Base-by-base conservation (phyloP, 2,113 vertebrate genomes). In the Nicator chloris region DNA sequence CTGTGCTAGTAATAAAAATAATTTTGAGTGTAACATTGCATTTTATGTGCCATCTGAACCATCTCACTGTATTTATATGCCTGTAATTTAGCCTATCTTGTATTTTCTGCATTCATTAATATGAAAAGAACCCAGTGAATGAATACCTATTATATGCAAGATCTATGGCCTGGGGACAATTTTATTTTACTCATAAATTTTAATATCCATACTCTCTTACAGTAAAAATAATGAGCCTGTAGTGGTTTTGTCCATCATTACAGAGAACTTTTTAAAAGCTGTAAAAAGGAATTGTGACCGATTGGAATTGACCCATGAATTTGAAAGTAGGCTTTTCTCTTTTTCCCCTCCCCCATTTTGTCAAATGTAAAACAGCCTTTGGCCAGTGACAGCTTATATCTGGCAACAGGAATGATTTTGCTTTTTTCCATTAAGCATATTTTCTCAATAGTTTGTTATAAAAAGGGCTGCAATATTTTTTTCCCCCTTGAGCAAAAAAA, bases 121-220 rank as follows among this genome's bases (percentile, higher is more conserved):
- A 39, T 60, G 79, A 86, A 53, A 93, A 87, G 64, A 33, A 75
- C 28, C 14, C 57, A 64, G 31, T 56, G 86, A 89, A 91, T 82
- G 77, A 92, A n/a, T 33, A 71, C 11, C 45, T 87, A 68, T 95
- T 97, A 82, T 33, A 65, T 28, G 26, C 1, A 33, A 76, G 86
- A 95, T 95, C 72, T 95, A 68, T 91, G 61, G 49, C 73, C 77
- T 89, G 70, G 57, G 86, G 70, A 91, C 69, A 91, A 76, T 92
- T 96, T 95, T 95, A 97, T 95, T 97, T 94, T 86, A 91, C 77
- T 91, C 77, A 89, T 93, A 95, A 95, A 95, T 95, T 95, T 93
- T 95, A 91, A 92, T 93, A 93, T 35, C 73, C 30, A 2, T 81
- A 84, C 86, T 86, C 56, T 73, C 20, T 56, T 68, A 49, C 21